A percentile compares a stretch with the other conserved stretches of the same genome.
Conservation (phyloP, 2,797 vertebrate species). For the Molossus alvarezi region DNA sequence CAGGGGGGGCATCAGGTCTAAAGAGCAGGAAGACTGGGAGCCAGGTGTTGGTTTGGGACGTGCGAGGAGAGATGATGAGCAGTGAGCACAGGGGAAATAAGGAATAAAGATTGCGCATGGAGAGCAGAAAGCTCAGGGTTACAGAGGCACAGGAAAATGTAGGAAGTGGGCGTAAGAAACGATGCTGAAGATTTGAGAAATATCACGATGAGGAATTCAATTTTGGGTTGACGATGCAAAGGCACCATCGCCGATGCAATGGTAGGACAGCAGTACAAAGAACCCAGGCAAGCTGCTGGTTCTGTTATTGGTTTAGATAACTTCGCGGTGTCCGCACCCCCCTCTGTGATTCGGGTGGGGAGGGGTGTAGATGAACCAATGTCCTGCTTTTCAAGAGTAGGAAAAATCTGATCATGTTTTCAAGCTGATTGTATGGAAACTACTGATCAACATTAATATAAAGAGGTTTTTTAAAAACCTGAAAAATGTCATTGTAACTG, state of each 20-base stretch:
- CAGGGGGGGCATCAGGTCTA: neutral
- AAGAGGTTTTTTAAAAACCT: neutral
- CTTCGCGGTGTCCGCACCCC: neutral
- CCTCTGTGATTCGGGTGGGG: neutral
- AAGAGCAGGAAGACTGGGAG: neutral
- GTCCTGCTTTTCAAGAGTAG: slow-evolving; percentile 28
- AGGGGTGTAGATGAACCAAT: neutral
- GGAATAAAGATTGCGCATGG: neutral
- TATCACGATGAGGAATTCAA: neutral
- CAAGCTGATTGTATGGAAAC: neutral
- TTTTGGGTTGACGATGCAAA: neutral
- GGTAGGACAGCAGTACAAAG: neutral
- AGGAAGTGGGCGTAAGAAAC: neutral
- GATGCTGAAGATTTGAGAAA: neutral
- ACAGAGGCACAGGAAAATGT: neutral
- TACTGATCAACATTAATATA: neutral
- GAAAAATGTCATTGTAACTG: neutral
- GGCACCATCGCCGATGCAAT: neutral
- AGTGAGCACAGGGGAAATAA: neutral
- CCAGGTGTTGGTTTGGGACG: neutral
- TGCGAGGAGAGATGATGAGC: neutral
- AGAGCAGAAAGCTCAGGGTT: neutral
- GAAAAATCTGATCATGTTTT: neutral
- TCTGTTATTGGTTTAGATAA: neutral
- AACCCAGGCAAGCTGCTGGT: neutral